Conservation (phyloP, 2,888 invertebrate genomes). For the Galerucella nymphaeae region DNA sequence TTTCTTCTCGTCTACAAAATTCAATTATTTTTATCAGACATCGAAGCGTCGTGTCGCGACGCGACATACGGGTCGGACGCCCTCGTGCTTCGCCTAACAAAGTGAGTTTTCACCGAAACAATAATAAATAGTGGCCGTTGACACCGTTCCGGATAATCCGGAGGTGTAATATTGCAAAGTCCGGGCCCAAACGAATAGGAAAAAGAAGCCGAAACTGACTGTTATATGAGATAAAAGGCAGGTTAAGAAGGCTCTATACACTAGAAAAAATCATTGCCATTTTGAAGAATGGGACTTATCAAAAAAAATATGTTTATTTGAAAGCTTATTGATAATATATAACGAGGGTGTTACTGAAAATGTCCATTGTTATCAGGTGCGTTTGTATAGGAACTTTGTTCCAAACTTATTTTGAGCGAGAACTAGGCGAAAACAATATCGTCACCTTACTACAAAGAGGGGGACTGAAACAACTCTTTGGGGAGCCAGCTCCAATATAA, state of each 20-base stretch:
- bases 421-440: too few relatives aligned
- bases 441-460: too few relatives aligned
- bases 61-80: conserved; percentile 18
- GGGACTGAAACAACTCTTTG: too few relatives aligned
- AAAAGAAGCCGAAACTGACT: conserved; percentile 10
- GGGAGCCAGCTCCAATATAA: too few relatives aligned
- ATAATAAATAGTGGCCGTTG: conserved; percentile 56
- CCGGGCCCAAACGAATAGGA: conserved; percentile 30
- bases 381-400: not conserved
- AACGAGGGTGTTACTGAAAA: not conserved
- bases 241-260: conserved; percentile 10
- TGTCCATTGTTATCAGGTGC: too few relatives aligned
- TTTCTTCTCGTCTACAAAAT: too few relatives aligned
- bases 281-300: too few relatives aligned
- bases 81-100: conserved; percentile 50
- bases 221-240: conserved; percentile 4
- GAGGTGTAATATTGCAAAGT: conserved; percentile 48
- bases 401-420: too few relatives aligned
- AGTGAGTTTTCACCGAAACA: conserved; percentile 58
- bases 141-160: conserved; percentile 48
- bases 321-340: too few relatives aligned
- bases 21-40: conserved; percentile 40
- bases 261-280: conserved; percentile 2
- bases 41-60: conserved; percentile 32
- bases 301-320: too few relatives aligned